Percentiles rank a stretch among this genome's conserved stretches.
These are phyloP conservation scores for Desoria tigrina DNA, from an alignment of 2,888 invertebrate genomes.

Conservation along the genomic window DNA sequence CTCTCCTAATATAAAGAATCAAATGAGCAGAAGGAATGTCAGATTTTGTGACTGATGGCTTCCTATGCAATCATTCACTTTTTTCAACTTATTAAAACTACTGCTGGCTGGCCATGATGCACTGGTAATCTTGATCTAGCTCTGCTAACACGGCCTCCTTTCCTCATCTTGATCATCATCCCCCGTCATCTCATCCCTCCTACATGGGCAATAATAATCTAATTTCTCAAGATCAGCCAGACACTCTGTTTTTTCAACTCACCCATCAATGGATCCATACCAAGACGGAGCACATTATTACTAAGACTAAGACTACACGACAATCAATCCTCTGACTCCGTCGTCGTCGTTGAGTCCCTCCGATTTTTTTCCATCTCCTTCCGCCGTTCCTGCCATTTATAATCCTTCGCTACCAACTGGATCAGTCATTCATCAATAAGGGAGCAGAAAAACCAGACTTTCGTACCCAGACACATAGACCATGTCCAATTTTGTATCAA, in stretches of 20 bases:
- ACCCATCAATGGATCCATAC: slow-evolving; percentile 6
- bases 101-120: slow-evolving; percentile 10
- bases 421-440: slow-evolving; percentile 24
- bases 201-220: slow-evolving; percentile 11
- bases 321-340: slow-evolving; percentile 35
- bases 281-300: not conserved
- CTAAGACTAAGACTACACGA: slow-evolving; percentile 8
- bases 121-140: not conserved
- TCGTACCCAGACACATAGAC: not conserved
- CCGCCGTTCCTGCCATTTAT: not conserved
- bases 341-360: slow-evolving; percentile 13
- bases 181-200: slow-evolving; percentile 5
- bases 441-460: not conserved
- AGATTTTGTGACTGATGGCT: slow-evolving; percentile 49
- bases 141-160: slow-evolving; percentile 5
- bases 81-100: slow-evolving; percentile 41
- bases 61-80: slow-evolving; percentile 47
- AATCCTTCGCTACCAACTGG: slow-evolving; percentile 23
- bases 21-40: slow-evolving; percentile 44
- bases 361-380: slow-evolving; percentile 10
- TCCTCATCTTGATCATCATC: slow-evolving; percentile 22
- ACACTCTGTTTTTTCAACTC: slow-evolving; percentile 7
- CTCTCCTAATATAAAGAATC: slow-evolving; percentile 33
- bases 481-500: slow-evolving; percentile 6
- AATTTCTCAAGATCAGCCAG: slow-evolving; percentile 17